Conservation (phyloP, 2,113 vertebrate species). For the Pseudolaguvia tuberculata region DNA sequence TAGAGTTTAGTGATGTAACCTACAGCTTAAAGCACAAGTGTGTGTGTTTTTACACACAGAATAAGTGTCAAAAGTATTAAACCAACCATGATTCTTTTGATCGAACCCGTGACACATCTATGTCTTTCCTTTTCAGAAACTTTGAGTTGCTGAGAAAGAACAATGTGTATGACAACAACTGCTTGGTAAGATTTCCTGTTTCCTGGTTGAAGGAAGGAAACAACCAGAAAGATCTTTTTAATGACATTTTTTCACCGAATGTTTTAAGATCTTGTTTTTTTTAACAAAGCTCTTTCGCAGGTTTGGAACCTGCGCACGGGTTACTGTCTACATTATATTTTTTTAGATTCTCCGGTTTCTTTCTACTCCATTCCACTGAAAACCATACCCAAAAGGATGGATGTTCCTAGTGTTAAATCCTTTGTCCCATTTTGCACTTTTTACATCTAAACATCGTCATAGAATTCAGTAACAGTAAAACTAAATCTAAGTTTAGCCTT, state of each 20-base stretch:
- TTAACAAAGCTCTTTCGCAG: not conserved
- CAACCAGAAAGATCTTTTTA: not conserved
- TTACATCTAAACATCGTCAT: too few species aligned
- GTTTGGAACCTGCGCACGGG: not conserved
- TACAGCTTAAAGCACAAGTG: too few species aligned
- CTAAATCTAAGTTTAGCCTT: too few species aligned
- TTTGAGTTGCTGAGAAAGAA: slow-evolving; percentile 84
- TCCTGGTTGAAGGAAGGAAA: slow-evolving; percentile 14
- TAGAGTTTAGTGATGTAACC: too few species aligned
- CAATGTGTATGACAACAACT: slow-evolving; percentile 92
- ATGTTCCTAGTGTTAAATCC: not conserved
- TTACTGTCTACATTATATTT: not conserved
- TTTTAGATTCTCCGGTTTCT: not conserved
- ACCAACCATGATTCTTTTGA: too few species aligned
- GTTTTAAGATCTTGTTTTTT: not conserved
- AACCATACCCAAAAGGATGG: not conserved
- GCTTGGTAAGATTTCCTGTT: slow-evolving; percentile 72
- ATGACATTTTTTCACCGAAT: not conserved
- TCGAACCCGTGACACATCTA: too few species aligned
- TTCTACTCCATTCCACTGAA: not conserved
- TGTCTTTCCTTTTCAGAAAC: slow-evolving; percentile 71
- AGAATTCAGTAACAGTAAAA: too few species aligned
- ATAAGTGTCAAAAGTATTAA: too few species aligned
- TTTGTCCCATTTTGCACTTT: not conserved
- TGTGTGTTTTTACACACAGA: too few species aligned